Evolutionary conservation across 92 coral and sea anemone genomes (phyloP).

Genomic region (Epizoanthus scotinus): DNA sequence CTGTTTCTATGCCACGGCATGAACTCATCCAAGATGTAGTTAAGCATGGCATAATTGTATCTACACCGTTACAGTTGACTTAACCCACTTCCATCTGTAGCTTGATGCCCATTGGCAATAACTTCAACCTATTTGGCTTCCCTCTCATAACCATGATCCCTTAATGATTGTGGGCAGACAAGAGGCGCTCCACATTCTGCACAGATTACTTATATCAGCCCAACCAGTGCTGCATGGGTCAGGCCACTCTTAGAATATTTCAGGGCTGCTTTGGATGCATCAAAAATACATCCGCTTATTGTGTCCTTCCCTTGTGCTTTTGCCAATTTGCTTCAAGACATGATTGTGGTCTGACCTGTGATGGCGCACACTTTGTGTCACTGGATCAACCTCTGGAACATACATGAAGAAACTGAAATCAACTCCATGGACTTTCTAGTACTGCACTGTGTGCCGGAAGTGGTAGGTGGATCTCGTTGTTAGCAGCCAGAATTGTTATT

Average conservation of each 20-base stretch:
- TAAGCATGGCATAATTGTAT: conserved; percentile 26
- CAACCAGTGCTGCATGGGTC: conserved; percentile 47
- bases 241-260: conserved; percentile 40
- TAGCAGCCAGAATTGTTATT: too few relatives aligned
- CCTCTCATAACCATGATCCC: conserved; percentile 15
- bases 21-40: conserved; percentile 26
- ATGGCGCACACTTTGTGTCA: conserved; percentile 16
- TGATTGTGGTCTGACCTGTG: conserved; percentile 37
- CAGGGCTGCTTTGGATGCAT: too few relatives aligned
- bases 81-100: conserved; percentile 42
- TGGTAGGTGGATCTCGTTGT: too few relatives aligned
- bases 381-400: conserved; percentile 26
- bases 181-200: conserved; percentile 26
- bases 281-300: neutral
- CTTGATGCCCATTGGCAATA: conserved; percentile 41
- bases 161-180: conserved; percentile 11
- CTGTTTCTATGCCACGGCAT: conserved; percentile 37
- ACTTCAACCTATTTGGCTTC: conserved; percentile 37
- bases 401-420: conserved; percentile 36
- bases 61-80: conserved; percentile 27
- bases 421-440: conserved; percentile 16
- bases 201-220: conserved; percentile 40
- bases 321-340: conserved; percentile 32
- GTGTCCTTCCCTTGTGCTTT: conserved; percentile 38
- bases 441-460: conserved; percentile 19